Evolutionary conservation across 2,888 invertebrate genomes (phyloP), one percentile per base, ranked within the genome.

Genomic region (Platycnemis pennipes): DNA sequence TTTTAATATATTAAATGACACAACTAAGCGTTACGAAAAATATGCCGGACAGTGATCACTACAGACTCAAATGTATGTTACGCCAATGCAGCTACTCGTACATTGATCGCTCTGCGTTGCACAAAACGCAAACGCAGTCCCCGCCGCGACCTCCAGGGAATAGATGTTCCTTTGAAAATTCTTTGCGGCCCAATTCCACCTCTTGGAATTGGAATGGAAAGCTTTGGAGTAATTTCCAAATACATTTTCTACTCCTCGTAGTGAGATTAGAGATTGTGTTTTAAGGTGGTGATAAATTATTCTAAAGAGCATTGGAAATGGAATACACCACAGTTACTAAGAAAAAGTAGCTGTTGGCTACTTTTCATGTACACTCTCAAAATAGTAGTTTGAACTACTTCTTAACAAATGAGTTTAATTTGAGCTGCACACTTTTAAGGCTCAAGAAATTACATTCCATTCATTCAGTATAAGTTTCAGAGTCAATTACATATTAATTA

Each of bases 31-130:
- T 3, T 11, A 7, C n/a, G 2, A 22, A 26, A 11, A 77, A n/a
- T 37, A 37, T 77, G 5, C 77, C 13, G 13, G 37, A 77, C 5
- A 16, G 77, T 77, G 31, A 13, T 31, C 37, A 0, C 37, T 11
- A 13, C 77, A 16, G 77, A 11, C 37, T 37, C 31, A 31, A 26
- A 1, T 1, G 77, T 77, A 37, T 77, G 37, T 11, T 77, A 37
- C 77, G 77, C 77, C 77, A 77, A 77, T 77, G 77, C 77, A 77
- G 77, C 37, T 31, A 1, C 77, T 77, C 31, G 77, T 77, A 37
- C 77, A 77, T 77, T 77, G 77, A 77, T 77, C 77, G 77, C 77
- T 37, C 77, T 77, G 77, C 77, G 77, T 77, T 77, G 11, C 77
- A 77, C 31, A 37, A 77, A 37, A n/a, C n/a, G 77, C 77, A 77